Conservation (phyloP, 1,140 invertebrate genomes). For the Drosophila subpulchrella region DNA sequence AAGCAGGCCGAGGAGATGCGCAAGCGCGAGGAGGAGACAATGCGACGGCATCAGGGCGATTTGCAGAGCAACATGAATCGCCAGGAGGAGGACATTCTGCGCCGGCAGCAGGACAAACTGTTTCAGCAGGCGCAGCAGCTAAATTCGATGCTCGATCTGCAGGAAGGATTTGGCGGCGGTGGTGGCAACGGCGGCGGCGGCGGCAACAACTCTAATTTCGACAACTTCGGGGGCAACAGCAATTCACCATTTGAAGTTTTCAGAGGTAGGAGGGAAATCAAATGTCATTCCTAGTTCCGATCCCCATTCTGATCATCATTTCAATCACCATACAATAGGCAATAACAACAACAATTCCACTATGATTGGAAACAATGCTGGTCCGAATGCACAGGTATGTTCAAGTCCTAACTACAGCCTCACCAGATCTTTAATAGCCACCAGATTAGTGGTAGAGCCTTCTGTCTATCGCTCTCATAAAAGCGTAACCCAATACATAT, state of each 20-base stretch:
- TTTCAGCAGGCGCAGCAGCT: constrained; percentile 90
- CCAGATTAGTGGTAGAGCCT: constrained; percentile 7
- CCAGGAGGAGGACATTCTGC: constrained; percentile 93
- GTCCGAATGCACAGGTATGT: constrained; percentile 71
- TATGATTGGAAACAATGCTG: constrained; percentile 62
- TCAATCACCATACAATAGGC: neutral
- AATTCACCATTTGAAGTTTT: constrained; percentile 79
- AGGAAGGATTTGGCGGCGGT: constrained; percentile 77
- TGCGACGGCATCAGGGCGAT: constrained; percentile 90
- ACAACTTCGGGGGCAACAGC: constrained; percentile 72
- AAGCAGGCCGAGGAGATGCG: constrained; percentile 92
- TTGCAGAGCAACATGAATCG: constrained; percentile 90
- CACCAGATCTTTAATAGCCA: neutral
- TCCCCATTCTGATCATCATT: neutral
- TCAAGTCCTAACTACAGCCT: constrained; percentile 4
- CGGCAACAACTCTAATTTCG: constrained; percentile 65
- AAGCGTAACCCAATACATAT: constrained; percentile 17
- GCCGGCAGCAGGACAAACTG: constrained; percentile 93
- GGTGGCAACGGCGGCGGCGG: constrained; percentile 19
- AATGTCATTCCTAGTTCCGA: neutral
- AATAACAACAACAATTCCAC: constrained; percentile 62
- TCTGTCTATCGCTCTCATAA: constrained; percentile 7
- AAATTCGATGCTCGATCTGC: constrained; percentile 87
- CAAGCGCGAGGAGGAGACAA: constrained; percentile 89
- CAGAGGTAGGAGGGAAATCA: constrained; percentile 58